Base-by-base conservation (phyloP, 1,140 invertebrate genomes). In the Zaprionus inermis region DNA sequence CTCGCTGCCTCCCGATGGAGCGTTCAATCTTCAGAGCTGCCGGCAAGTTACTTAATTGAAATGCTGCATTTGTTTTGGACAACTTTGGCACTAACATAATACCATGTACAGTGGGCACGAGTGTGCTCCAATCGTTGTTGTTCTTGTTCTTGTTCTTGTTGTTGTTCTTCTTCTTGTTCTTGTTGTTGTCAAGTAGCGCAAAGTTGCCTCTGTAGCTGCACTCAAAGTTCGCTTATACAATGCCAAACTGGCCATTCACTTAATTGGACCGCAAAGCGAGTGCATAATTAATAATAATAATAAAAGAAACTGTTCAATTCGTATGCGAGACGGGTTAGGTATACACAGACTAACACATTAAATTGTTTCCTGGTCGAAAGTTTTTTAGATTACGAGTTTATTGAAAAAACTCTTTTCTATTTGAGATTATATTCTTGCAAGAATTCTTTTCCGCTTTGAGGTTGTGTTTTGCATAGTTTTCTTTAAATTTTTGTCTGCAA, bases 11-110 rank as follows among this genome's bases (percentile, higher is more conserved):
- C 72, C 72, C 72, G 34, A 51, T 63, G 66, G 66, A 63, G 18
- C 66, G 52, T 70, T 74, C 72, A 74, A 74, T 74, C 72, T 74
- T 74, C 72, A 32, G 66, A 56, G 72, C 52, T 63, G 52, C 66
- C 34, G 51, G 66, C 57, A 63, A 70, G 52, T 66, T 57, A 55
- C 65, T 73, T 73, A 74, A 74, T 74, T 74, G 72, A 74, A 74
- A 74, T 74, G 66, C 66, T 63, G 72, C 72, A 74, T 74, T 74
- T 74, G 72, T 70, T 70, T 74, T 70, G 57, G 72, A 69, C 66
- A 74, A 74, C 66, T 74, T 74, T 73, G 14, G 49, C 61, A 24
- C 60, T 22, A 28, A 20, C 12, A 66, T 49, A 49, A 38, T 11
- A 52, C 51, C 36, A 57, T 30, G 22, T 16, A 59, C n/a, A 57